Evolutionary conservation across 2,888 invertebrate genomes (phyloP), one percentile per base, ranked within the genome.

Genomic region (Pogonocherus hispidulus): DNA sequence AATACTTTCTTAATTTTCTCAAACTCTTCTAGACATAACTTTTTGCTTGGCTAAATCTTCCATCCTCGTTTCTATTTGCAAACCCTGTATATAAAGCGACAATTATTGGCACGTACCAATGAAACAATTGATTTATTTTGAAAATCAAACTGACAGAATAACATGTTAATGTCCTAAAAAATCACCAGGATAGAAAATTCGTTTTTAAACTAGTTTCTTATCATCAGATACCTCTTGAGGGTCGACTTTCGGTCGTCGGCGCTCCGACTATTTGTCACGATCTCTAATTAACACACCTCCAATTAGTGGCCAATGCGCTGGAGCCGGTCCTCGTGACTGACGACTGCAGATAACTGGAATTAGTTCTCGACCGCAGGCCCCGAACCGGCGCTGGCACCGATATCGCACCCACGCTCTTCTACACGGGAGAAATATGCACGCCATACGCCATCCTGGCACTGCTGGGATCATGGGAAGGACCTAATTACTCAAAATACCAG

Each of bases 231-330:
- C n/a, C 14, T 1, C 14, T n/a, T 5, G 41, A n/a, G n/a, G 41
- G 14, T n/a, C 1, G 3, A 16, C 3, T 16, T 41, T 41, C 3
- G n/a, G 41, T 14, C 41, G 41, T 41, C 5, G 41, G 41, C 41
- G 16, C 35, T 16, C 62, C 22, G 47, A 63, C 63, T 67, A 63
- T 70, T 59, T 71, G 77, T 78, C 77, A 76, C 76, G 76, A 76
- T 70, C 74, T 66, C 76, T 76, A 76, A 78, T 78, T 78, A 78
- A 74, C 77, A 74, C 76, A 75, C 73, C 75, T 73, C 73, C 76
- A 78, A 78, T 78, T 78, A 78, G 78, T 67, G 73, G 71, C 71
- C 73, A 72, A 73, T 76, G 64, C 62, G 63, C 62, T 51, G 51
- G 62, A 62, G 62, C 62, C 62, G 69, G 55, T 56, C 64, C 70